Conservation (phyloP, 2,797 vertebrate genomes). For the Anas capensis region DNA sequence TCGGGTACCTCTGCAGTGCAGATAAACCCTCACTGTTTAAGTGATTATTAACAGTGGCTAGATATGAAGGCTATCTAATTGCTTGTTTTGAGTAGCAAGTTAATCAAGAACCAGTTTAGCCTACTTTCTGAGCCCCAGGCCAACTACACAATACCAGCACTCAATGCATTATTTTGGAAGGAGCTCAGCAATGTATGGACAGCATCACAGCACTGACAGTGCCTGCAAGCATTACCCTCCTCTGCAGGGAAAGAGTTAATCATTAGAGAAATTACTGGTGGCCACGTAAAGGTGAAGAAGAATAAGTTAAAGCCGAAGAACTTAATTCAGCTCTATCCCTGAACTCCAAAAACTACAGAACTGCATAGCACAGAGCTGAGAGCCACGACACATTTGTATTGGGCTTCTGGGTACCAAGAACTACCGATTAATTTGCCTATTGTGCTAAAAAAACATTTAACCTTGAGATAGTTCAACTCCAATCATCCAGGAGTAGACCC, state of each 20-base stretch:
- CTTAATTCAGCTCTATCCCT: background rate
- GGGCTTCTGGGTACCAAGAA: background rate
- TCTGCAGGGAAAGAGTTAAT: background rate
- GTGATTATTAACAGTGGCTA: background rate
- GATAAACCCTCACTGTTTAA: background rate
- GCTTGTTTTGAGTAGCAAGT: accelerated
- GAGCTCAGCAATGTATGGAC: background rate
- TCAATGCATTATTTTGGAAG: background rate
- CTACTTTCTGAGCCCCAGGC: accelerated
- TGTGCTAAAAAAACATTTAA: background rate
- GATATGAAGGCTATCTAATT: background rate
- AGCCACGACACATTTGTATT: accelerated
- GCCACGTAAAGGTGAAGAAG: background rate
- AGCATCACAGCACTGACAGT: background rate
- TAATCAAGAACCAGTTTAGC: background rate
- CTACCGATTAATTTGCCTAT: background rate
- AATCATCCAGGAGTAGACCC: background rate
- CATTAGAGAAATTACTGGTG: background rate
- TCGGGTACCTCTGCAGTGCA: background rate
- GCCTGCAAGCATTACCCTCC: background rate
- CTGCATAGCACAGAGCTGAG: background rate
- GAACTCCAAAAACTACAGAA: background rate
- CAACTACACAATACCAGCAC: background rate
- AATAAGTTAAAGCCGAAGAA: background rate
- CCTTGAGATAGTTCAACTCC: background rate